phyloP scores from a whole-genome alignment of 2,797 vertebrate species.

The Natrix natrix region DNA sequence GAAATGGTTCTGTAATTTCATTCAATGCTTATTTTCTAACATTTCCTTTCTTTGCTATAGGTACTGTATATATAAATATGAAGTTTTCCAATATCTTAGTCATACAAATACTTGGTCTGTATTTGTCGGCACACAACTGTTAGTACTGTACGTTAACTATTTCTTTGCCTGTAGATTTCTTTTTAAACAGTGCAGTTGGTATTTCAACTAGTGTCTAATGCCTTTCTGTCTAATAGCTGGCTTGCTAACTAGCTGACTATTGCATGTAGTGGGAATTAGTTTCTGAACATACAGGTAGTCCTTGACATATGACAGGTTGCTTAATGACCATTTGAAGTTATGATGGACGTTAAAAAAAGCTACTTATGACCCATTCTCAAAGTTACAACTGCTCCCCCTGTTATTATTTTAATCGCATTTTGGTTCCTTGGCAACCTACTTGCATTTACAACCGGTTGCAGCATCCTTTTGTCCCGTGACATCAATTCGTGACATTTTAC shows the following conservation, averaged over 20 bases:
- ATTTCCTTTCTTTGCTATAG: not conserved
- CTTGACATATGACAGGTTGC: not conserved
- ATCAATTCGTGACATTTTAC: not conserved
- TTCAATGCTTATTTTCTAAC: not conserved
- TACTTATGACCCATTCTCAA: not conserved
- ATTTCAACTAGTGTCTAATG: not conserved
- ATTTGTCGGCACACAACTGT: not conserved
- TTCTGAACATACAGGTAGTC: not conserved
- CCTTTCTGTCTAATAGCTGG: not conserved
- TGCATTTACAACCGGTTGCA: not conserved
- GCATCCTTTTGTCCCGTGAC: not conserved
- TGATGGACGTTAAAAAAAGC: not conserved
- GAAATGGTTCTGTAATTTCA: not conserved
- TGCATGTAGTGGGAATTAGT: not conserved
- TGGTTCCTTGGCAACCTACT: not conserved
- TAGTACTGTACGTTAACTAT: not conserved
- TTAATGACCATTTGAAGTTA: not conserved
- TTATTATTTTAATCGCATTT: not conserved
- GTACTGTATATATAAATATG: not conserved
- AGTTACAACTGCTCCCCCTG: not conserved
- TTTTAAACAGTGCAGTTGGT: not conserved
- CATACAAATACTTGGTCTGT: not conserved
- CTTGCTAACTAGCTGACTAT: not conserved
- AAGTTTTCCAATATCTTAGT: not conserved
- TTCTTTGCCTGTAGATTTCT: not conserved